A percentile compares a stretch with the other conserved stretches of the same genome.
Conservation (phyloP, 1,140 invertebrate genomes). For the Psilanteris sp. region DNA sequence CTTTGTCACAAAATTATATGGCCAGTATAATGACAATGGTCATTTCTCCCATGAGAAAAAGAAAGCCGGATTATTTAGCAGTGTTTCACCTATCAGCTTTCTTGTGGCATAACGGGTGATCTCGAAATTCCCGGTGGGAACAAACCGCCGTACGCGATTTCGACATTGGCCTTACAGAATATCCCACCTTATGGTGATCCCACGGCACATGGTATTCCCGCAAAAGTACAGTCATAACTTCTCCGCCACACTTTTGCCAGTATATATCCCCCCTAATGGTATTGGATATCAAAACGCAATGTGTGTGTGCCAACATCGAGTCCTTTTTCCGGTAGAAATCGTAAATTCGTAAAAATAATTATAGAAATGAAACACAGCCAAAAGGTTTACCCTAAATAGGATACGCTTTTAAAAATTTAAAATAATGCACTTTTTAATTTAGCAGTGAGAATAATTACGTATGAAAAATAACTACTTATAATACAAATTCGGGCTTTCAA, state of each 20-base stretch:
- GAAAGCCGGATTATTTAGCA: constrained; percentile 61
- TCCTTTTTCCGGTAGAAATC: constrained; percentile 40
- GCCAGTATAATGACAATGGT: constrained; percentile 48
- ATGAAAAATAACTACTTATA: too few species aligned
- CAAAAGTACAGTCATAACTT: constrained; percentile 66
- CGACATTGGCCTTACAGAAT: constrained; percentile 70
- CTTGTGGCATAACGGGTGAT: constrained; percentile 74
- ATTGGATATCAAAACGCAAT: constrained; percentile 65
- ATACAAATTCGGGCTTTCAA: too few species aligned
- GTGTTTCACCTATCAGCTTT: constrained; percentile 59
- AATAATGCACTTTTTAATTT: too few species aligned
- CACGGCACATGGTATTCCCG: constrained; percentile 66
- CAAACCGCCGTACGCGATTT: constrained; percentile 54
- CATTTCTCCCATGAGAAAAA: constrained; percentile 55
- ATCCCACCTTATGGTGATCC: constrained; percentile 77
- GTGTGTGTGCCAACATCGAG: constrained; percentile 36
- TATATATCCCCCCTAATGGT: constrained; percentile 64
- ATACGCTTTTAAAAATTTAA: too few species aligned
- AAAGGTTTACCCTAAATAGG: too few species aligned
- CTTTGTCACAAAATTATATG: constrained; percentile 53
- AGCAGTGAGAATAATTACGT: too few species aligned
- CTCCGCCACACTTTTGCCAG: constrained; percentile 56
- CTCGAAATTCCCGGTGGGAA: constrained; percentile 69
- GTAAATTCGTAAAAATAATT: constrained; percentile 56
- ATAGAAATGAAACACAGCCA: too few species aligned